Percentiles rank a stretch among this genome's conserved stretches.
Evolutionary conservation across 2,797 vertebrate genomes (phyloP).

Genomic region (Betta splendens): DNA sequence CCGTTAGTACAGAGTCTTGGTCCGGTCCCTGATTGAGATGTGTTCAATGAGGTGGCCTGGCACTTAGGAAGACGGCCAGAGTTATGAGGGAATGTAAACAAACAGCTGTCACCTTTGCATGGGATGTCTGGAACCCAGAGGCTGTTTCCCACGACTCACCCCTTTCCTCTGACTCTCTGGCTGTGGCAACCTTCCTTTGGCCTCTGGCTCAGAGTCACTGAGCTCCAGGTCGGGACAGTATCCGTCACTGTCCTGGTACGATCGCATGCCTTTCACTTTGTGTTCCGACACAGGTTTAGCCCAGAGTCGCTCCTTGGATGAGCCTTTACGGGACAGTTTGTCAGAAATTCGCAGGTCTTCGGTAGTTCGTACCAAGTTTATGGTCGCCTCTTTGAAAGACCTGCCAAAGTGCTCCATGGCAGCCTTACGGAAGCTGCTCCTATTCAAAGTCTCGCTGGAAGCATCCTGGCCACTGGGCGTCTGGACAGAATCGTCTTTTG

Average conservation of each 20-base stretch:
- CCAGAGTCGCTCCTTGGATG: conserved; percentile 87
- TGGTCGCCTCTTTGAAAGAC: conserved; percentile 93
- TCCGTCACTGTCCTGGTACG: conserved; percentile 93
- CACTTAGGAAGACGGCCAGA: conserved; percentile 49
- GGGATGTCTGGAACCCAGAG: conserved; percentile 84
- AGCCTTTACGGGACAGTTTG: conserved; percentile 83
- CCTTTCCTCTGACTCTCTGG: conserved; percentile 75
- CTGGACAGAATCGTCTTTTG: conserved; percentile 88
- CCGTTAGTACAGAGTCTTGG: conserved; percentile 6
- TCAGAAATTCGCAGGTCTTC: conserved; percentile 88
- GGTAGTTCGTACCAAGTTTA: conserved; percentile 88
- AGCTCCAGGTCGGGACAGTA: conserved; percentile 97
- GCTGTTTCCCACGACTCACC: conserved; percentile 82
- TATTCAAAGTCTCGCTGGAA: conserved; percentile 77
- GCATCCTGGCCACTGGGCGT: conserved; percentile 78
- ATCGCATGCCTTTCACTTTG: conserved; percentile 71
- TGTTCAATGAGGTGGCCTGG: conserved; percentile 34
- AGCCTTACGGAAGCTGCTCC: conserved; percentile 85
- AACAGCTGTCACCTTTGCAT: conserved; percentile 91
- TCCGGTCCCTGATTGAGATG: conserved; percentile 37
- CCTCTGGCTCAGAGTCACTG: conserved; percentile 95
- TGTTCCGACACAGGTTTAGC: conserved; percentile 82
- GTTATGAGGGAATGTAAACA: conserved; percentile 10
- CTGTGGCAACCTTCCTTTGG: conserved; percentile 83
- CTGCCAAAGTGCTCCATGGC: conserved; percentile 89